Evolutionary conservation across 2,113 vertebrate genomes (phyloP).

Genomic region (Piprites chloris): DNA sequence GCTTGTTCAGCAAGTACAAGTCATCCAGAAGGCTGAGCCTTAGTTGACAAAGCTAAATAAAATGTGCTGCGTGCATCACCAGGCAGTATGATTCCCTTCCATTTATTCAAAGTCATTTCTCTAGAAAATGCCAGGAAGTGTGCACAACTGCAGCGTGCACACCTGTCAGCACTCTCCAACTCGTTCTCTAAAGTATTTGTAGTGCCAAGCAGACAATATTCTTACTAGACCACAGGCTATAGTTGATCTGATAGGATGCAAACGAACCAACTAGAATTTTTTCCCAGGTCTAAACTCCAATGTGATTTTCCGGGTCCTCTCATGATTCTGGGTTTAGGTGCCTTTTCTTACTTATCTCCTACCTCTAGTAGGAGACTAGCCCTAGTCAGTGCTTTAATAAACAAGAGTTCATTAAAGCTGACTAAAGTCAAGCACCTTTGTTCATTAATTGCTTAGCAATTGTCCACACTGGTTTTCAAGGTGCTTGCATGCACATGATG

Average conservation of each 20-base stretch:
- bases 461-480: neutral
- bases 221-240: neutral
- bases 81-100: neutral
- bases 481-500: neutral
- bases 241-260: neutral
- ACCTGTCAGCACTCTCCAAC: neutral
- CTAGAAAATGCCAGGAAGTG: neutral
- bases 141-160: rapidly evolving
- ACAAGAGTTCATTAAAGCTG: neutral
- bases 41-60: neutral
- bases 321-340: neutral
- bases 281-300: neutral
- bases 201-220: neutral
- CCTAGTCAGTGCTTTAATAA: neutral
- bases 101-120: neutral
- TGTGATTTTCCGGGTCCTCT: neutral
- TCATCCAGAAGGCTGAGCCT: neutral
- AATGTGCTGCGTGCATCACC: neutral
- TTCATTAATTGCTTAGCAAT: neutral
- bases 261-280: neutral
- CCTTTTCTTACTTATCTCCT: neutral
- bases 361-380: neutral
- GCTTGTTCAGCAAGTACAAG: neutral
- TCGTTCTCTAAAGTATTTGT: neutral
- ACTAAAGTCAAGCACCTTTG: neutral